A percentile compares a stretch with the other conserved stretches of the same genome.
Evolutionary conservation across 1,140 invertebrate species (phyloP).

Genomic region (Ladona fulva): DNA sequence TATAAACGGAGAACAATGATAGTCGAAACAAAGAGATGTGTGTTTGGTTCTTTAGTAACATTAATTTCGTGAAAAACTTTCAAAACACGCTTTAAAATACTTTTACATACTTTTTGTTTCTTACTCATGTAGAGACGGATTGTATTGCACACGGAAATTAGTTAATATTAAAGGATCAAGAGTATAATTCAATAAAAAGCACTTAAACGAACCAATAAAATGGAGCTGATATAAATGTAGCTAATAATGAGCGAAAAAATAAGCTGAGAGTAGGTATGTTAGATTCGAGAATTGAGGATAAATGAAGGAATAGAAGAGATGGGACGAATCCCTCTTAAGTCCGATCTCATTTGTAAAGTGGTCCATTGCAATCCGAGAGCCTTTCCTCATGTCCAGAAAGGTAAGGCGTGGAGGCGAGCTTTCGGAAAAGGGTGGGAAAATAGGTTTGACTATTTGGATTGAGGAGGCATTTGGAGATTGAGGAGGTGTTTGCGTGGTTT

Average conservation of each 20-base stretch:
- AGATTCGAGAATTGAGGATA: neutral
- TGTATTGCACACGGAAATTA: too few relatives aligned
- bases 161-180: too few relatives aligned
- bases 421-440: neutral
- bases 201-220: too few relatives aligned
- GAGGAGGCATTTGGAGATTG: neutral
- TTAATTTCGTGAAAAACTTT: too few relatives aligned
- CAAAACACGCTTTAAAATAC: too few relatives aligned
- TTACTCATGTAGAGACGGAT: too few relatives aligned
- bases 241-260: neutral
- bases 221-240: too few relatives aligned
- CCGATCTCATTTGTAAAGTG: neutral
- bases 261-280: neutral
- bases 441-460: neutral
- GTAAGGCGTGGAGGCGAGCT: neutral
- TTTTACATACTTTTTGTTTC: too few relatives aligned
- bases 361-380: neutral
- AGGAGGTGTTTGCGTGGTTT: neutral
- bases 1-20: too few relatives aligned
- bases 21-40: too few relatives aligned
- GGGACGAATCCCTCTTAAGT: neutral
- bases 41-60: too few relatives aligned
- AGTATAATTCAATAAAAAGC: too few relatives aligned
- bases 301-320: neutral
- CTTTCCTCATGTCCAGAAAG: neutral